phyloP scores from a whole-genome alignment of 2,888 invertebrate species.

The Fabriciana adippe region DNA sequence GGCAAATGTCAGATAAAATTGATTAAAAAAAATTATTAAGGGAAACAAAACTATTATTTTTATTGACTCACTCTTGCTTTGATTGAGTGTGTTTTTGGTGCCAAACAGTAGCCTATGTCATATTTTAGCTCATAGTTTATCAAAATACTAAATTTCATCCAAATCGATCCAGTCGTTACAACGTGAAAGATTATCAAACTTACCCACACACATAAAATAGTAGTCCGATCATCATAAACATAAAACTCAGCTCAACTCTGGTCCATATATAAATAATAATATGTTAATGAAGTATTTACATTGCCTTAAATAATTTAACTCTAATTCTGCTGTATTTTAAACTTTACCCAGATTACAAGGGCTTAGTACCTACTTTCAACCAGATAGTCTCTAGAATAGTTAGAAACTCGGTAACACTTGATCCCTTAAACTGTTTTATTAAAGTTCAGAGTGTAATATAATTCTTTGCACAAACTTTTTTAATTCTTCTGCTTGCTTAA shows the following conservation, averaged over 20 bases:
- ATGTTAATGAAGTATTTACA: not conserved
- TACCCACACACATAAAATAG: too few relatives aligned
- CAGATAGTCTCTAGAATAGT: slow-evolving; percentile 11
- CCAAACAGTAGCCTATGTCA: too few relatives aligned
- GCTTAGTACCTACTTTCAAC: slow-evolving; percentile 8
- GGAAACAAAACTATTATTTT: too few relatives aligned
- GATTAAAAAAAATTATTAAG: not conserved
- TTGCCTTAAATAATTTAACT: not conserved
- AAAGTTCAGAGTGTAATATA: slow-evolving; percentile 3
- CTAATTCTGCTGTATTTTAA: not conserved
- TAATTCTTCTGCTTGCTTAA: not conserved
- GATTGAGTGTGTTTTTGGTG: too few relatives aligned
- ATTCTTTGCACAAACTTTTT: not conserved
- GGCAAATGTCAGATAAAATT: not conserved
- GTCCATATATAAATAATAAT: not conserved
- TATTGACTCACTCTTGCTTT: too few relatives aligned
- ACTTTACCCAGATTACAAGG: slow-evolving; percentile 1
- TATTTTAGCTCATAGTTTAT: too few relatives aligned
- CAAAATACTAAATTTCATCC: too few relatives aligned
- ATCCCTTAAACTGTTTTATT: slow-evolving; percentile 10
- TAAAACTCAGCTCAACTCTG: too few relatives aligned
- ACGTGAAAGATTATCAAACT: too few relatives aligned
- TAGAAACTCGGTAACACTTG: not conserved
- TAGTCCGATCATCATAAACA: too few relatives aligned
- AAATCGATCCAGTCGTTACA: too few relatives aligned